Evolutionary conservation across 2,888 invertebrate genomes (phyloP), one percentile per base, ranked within the genome.

Genomic region (Rapana venosa): DNA sequence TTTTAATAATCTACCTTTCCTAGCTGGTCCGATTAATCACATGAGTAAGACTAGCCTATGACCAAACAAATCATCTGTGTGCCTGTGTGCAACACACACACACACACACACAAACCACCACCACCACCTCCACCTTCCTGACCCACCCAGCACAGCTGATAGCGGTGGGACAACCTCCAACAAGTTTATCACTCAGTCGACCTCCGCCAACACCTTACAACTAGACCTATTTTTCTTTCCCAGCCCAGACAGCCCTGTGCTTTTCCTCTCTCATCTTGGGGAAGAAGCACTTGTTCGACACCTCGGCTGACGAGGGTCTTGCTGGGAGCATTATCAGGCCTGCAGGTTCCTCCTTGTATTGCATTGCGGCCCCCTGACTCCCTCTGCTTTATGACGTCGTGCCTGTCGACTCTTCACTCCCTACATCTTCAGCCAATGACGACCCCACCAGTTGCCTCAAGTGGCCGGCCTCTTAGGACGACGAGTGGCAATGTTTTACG

Each of bases 271-370:
- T 47, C 47, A 47, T 47, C 47, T 47, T 47, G n/a, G 74, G 30
- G 35, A n/a, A 26, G 13, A 66, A 66, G 86, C 58, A 86, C 86
- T 86, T 86, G 30, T 86, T 35, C 20, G 30, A 86, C 86, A 86
- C 86, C 61, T 86, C n/a, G 30, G 4, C 86, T 26, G 86, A 86
- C 61, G 58, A 86, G 86, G 30, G 35, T 35, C 86, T 61, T 35
- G 86, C 86, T 86, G 86, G 58, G 86, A 66, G 66, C 86, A 58
- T 86, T 86, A 86, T n/a, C 66, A 20, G 6, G 32, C 17, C 81
- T 36, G 26, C 47, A 35, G 61, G 61, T 22, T 30, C 32, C 86
- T n/a, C 86, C 86, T 86, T 20, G 58, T 15, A 86, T 30, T 20
- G 8, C 17, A 22, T 22, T n/a, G n/a, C 66, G 20, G 17, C 35